Evolutionary conservation across 2,797 vertebrate genomes (phyloP), one percentile per base, ranked within the genome.

Genomic region (Anomalospiza imberbis): DNA sequence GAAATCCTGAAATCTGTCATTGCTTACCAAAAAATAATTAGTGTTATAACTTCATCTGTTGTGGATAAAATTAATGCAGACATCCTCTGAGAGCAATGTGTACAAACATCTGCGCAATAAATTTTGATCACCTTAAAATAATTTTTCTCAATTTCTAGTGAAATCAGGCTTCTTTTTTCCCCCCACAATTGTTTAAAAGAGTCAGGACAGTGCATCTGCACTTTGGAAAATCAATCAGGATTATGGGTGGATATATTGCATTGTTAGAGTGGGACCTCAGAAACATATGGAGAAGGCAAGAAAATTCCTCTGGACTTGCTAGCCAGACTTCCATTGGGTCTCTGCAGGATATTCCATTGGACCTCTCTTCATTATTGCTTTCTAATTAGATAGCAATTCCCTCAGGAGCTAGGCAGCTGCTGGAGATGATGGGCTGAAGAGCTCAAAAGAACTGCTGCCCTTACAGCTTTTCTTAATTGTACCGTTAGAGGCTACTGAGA

Each of bases 321-420:
- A 65, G 31, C 28, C 54, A 38, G 74, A 67, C 60, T 87, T 88
- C 7, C 1, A 2, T 1, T 72, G 60, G 20, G 28, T 81, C 28
- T 68, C 66, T 57, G 67, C 24, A 67, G 67, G 65, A 88, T 93
- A 20, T 22, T 89, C 53, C 34, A 3, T 7, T 78, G 42, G 10
- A 65, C 81, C 47, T 86, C 16, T 86, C 25, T 83, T 92, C 54
- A 81, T 94, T 95, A 88, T 70, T 88, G 25, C 61, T 75, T 88
- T 91, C 79, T 91, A 94, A 94, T 96, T 94, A 90, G 76, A 62
- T 62, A 75, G 47, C 47, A 72, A 6, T 86, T 94, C 44, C 62
- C 54, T 83, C 62, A 54, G 65, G 66, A 93, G 38, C 34, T 65
- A 48, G 47, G 73, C 66, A 72, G 34, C 79, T 94, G 70, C 66